phyloP scores from a whole-genome alignment of 2,113 vertebrate species.

The Dunckerocampus dactyliophorus region DNA sequence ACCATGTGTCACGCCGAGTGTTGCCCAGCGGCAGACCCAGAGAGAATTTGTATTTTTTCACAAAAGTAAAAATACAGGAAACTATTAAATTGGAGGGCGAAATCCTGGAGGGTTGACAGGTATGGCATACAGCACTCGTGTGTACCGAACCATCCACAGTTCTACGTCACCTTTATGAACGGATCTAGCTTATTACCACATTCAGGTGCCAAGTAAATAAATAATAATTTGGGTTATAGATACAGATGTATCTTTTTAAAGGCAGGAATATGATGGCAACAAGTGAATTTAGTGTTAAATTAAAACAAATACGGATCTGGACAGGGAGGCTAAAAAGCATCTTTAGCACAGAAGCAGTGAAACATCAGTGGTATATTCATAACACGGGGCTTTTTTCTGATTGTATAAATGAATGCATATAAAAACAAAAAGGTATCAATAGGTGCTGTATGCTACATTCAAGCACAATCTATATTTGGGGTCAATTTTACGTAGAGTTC shows the following conservation, averaged over 20 bases:
- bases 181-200: constrained; percentile 53
- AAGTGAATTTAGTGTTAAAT: constrained; percentile 23
- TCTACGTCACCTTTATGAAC: constrained; percentile 49
- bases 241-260: constrained; percentile 24
- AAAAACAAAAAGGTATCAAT: constrained; percentile 14
- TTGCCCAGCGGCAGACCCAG: too few relatives aligned
- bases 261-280: constrained; percentile 52
- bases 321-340: constrained; percentile 6
- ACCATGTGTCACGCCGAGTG: too few relatives aligned
- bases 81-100: too few relatives aligned
- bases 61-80: not conserved
- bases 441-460: constrained; percentile 67
- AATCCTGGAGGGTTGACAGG: too few relatives aligned
- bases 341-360: constrained; percentile 26
- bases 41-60: not conserved
- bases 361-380: constrained; percentile 3
- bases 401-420: constrained; percentile 43
- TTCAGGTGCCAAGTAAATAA: constrained; percentile 68
- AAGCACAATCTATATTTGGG: constrained; percentile 38
- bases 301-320: constrained; percentile 6
- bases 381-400: constrained; percentile 19
- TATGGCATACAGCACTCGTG: constrained; percentile 11
- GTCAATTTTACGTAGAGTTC: constrained; percentile 26
- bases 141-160: constrained; percentile 52
- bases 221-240: constrained; percentile 47